A percentile compares a stretch with the other conserved stretches of the same genome.
These are phyloP conservation scores for Hapalemur alaotrensis DNA, from an alignment of 2,797 vertebrate species.

Conservation along the genomic window DNA sequence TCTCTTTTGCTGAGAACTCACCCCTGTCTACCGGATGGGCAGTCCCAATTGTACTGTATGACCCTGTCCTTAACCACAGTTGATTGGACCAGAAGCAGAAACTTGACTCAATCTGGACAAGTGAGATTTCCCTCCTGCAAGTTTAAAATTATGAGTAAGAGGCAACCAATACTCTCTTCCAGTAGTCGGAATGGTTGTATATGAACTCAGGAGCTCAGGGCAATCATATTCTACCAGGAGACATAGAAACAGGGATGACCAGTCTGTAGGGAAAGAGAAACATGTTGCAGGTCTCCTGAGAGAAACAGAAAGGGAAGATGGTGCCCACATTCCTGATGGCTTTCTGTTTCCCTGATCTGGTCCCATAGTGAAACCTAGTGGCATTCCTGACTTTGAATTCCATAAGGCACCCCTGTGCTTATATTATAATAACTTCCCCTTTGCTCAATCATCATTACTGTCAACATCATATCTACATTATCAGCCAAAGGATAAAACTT, in stretches of 20 bases:
- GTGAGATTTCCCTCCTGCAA: neutral
- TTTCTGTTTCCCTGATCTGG: neutral
- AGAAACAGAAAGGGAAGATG: neutral
- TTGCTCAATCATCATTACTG: neutral
- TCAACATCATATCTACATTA: neutral
- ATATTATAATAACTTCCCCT: neutral
- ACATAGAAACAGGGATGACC: neutral
- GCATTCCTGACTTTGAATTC: neutral
- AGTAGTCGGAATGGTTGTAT: neutral
- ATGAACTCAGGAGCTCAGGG: neutral
- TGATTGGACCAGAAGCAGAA: neutral
- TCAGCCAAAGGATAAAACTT: neutral
- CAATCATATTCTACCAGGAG: neutral
- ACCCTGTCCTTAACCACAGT: neutral
- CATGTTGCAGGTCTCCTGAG: neutral
- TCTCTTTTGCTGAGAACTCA: neutral
- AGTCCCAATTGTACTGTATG: neutral
- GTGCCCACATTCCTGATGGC: neutral
- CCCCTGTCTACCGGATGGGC: neutral
- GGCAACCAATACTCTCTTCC: neutral
- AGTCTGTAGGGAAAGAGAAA: neutral
- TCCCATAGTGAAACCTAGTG: neutral
- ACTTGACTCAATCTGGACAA: neutral
- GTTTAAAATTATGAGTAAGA: neutral
- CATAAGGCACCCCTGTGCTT: neutral